Base-by-base conservation (phyloP, 2,113 vertebrate species). In the Podarcis muralis region DNA sequence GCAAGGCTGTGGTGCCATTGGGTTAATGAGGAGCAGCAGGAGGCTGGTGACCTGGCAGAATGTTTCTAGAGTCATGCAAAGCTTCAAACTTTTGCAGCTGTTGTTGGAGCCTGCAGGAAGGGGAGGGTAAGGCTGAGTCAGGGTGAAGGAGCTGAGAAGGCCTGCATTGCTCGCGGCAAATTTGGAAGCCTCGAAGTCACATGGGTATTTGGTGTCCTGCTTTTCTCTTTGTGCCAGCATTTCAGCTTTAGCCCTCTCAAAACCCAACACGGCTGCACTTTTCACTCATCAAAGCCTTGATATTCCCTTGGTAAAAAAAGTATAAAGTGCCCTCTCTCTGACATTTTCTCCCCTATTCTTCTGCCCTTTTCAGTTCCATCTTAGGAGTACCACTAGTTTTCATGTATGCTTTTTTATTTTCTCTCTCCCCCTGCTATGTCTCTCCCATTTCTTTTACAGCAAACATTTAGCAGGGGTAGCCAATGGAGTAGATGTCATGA, bases 11-110 rank as follows among this genome's bases (percentile, higher is more conserved):
- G 11, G 37, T 68, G 75, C 53, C 30, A 7, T 15, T 57, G 59
- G 40, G 59, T 90, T 82, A 82, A n/a, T 35, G 62, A 32, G 11
- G 3, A 35, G 3, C 30, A 16, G 59, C 62, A 69, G 74, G 82
- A 69, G 9, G 76, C 6, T 86, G 76, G 37, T 5, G 13, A 27
- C 68, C 68, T 27, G 78, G 25, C 69, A 57, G 9, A 75, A 6
- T 65, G 27, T 20, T 0, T 1, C 59, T 15, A 66, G 72, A 0
- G 62, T 62, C 30, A 0, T 59, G 32, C 40, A 84, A 66, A 78
- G 11, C 25, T 81, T 87, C 79, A 78, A 75, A 59, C 25, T 86
- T 48, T 83, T 0, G 0, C 82, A 16, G 75, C 84, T 0, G 0
- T 7, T 37, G 12, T 16, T 16, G 72, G 40, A 9, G 48, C 25